These are phyloP conservation scores for Heliconius sara DNA, from an alignment of 2,888 invertebrate species.

Conservation along the genomic window DNA sequence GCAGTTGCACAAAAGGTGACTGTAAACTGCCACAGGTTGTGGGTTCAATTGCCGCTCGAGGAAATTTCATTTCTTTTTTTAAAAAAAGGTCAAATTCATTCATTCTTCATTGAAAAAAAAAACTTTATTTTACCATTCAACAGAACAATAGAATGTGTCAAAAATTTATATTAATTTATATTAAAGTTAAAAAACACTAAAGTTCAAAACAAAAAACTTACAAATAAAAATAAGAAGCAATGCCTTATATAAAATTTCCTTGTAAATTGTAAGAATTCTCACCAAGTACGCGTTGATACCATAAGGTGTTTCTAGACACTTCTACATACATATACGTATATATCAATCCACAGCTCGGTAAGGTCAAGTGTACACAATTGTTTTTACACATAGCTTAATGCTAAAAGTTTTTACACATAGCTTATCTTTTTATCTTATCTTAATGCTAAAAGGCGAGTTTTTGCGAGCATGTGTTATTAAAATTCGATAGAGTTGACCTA, in stretches of 20 bases:
- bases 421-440: too few relatives aligned
- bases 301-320: conserved; percentile 10
- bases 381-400: background rate
- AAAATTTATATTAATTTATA: too few relatives aligned
- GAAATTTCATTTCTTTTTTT: too few relatives aligned
- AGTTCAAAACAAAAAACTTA: background rate
- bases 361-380: conserved; percentile 19
- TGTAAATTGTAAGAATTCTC: background rate
- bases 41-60: too few relatives aligned
- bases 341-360: background rate
- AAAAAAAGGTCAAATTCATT: too few relatives aligned
- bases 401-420: too few relatives aligned
- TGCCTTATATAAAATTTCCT: background rate
- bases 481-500: conserved; percentile 24
- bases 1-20: too few relatives aligned
- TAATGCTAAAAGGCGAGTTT: background rate
- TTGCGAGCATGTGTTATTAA: background rate
- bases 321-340: background rate
- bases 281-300: background rate
- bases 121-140: too few relatives aligned
- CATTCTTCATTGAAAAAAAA: too few relatives aligned
- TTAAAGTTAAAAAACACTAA: background rate
- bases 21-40: too few relatives aligned
- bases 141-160: too few relatives aligned
- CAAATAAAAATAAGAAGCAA: background rate